Evolutionary conservation across 2,888 invertebrate species (phyloP).

Genomic region (Sinotaia quadrata): DNA sequence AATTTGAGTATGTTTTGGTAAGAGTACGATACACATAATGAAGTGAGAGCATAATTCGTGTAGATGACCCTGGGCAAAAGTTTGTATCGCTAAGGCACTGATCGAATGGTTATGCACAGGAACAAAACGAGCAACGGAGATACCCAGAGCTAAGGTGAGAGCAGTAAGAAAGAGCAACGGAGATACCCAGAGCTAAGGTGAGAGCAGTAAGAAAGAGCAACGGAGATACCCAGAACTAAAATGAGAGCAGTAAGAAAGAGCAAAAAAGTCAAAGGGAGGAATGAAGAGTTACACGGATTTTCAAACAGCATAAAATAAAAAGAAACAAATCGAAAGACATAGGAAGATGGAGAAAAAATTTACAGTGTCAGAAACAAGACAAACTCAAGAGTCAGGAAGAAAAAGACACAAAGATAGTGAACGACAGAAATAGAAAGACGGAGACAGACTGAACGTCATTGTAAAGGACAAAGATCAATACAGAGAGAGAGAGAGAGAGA

Average conservation of each 20-base stretch:
- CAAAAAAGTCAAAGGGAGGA: not conserved
- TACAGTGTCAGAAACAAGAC: constrained; percentile 4
- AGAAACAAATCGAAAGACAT: not conserved
- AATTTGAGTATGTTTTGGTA: no score
- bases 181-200: not conserved
- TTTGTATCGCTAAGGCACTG: no score
- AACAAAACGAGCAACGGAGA: no score
- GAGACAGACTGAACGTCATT: not conserved
- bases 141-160: no score
- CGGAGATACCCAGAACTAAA: not conserved
- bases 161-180: no score
- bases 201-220: not conserved
- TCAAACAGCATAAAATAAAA: not conserved
- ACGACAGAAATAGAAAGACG: constrained; percentile 4
- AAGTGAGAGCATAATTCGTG: no score
- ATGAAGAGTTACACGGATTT: not conserved
- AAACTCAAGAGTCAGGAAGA: not conserved
- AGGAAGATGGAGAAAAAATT: not conserved
- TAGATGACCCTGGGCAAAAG: no score
- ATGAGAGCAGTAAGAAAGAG: not conserved
- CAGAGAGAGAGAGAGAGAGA: constrained; percentile 7
- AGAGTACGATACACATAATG: no score
- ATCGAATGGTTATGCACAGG: no score
- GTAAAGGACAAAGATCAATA: not conserved
- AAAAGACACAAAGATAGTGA: constrained; percentile 9